These are phyloP conservation scores for Netelia fuscicornis DNA, from an alignment of 2,888 invertebrate species.

Conservation along the genomic window DNA sequence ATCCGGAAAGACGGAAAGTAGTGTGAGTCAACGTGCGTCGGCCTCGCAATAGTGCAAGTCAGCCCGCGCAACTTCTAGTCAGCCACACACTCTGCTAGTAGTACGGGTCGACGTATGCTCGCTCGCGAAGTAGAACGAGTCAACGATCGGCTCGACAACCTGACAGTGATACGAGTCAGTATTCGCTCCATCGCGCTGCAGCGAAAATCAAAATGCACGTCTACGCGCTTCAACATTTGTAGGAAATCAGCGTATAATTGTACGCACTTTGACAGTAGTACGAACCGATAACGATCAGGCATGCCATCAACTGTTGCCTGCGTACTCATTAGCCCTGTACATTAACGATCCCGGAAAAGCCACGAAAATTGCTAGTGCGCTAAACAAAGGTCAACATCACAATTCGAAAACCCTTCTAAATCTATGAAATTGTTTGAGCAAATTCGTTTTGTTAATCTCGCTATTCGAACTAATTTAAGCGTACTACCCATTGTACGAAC, in stretches of 20 bases:
- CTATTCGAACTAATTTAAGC: slow-evolving; percentile 63
- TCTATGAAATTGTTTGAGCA: slow-evolving; percentile 66
- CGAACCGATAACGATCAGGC: slow-evolving; percentile 18
- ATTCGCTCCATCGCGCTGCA: background rate
- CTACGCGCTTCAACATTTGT: background rate
- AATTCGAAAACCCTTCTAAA: slow-evolving; percentile 35
- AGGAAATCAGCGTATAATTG: background rate
- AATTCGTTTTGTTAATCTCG: slow-evolving; percentile 58
- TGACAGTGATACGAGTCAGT: background rate
- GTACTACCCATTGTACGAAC: slow-evolving; percentile 49
- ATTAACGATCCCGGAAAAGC: slow-evolving; percentile 26
- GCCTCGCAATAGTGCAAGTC: background rate
- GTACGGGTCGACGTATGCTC: slow-evolving; percentile 11
- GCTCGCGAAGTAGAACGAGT: slow-evolving; percentile 7
- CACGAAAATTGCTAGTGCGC: slow-evolving; percentile 40
- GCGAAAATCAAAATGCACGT: slow-evolving; percentile 35
- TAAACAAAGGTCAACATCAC: slow-evolving; percentile 37
- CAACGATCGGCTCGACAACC: slow-evolving; percentile 1
- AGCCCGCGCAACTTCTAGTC: background rate
- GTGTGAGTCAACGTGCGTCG: background rate
- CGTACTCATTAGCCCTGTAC: slow-evolving; percentile 31
- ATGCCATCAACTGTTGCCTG: background rate
- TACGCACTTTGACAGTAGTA: background rate
- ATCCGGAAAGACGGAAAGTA: background rate
- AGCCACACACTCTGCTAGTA: slow-evolving; percentile 4